These are phyloP conservation scores for Sebastiscus albofasciatus DNA, from an alignment of 2,797 vertebrate genomes.

Conservation along the genomic window DNA sequence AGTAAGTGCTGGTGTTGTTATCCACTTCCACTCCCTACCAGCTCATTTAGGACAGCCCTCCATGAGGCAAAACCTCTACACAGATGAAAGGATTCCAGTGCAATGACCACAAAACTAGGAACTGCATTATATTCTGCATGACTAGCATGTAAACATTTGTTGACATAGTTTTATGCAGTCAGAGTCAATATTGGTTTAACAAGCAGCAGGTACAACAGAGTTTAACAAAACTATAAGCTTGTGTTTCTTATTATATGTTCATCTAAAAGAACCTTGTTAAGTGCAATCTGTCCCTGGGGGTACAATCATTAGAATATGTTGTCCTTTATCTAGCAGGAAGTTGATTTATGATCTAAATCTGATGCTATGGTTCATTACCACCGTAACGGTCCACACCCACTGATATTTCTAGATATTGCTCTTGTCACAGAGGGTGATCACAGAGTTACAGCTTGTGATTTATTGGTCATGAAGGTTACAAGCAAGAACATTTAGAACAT, in stretches of 20 bases:
- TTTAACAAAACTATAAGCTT: not conserved
- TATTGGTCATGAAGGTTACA: slow-evolving; percentile 3
- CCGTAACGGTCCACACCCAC: slow-evolving; percentile 12
- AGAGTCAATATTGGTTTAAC: not conserved
- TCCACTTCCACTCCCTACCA: no score
- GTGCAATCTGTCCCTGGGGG: not conserved
- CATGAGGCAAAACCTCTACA: not conserved
- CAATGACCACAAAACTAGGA: not conserved
- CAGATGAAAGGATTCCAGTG: not conserved
- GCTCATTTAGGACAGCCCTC: not conserved
- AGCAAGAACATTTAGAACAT: not conserved
- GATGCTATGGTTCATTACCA: slow-evolving; percentile 9
- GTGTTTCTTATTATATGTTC: not conserved
- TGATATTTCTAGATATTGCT: slow-evolving; percentile 2
- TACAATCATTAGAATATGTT: not conserved
- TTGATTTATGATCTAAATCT: not conserved
- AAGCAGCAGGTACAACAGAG: not conserved
- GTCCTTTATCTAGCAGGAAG: not conserved
- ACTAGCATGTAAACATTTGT: not conserved
- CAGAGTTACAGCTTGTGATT: not conserved
- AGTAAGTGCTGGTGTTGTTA: not conserved
- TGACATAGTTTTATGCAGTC: not conserved
- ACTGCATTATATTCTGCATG: not conserved
- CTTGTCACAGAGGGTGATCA: not conserved
- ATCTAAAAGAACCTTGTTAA: not conserved